phyloP scores from a whole-genome alignment of 1,140 invertebrate species.

The Triops longicaudatus region DNA sequence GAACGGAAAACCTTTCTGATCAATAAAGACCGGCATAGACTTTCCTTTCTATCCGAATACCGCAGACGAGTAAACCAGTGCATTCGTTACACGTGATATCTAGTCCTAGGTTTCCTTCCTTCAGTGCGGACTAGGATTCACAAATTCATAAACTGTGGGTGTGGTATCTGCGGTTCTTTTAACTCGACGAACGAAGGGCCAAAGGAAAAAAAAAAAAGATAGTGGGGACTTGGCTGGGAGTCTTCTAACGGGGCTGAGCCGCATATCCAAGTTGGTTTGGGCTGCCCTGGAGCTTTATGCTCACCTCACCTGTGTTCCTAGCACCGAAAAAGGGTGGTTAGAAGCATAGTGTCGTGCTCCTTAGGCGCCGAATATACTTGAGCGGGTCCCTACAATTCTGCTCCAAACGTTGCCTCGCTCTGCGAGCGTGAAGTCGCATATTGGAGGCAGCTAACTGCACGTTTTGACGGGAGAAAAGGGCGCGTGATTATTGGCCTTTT shows the following conservation, averaged over 20 bases:
- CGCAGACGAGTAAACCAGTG: neutral
- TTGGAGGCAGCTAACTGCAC: neutral
- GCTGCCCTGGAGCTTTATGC: conserved; percentile 12
- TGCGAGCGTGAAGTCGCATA: conserved; percentile 6
- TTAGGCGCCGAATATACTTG: neutral
- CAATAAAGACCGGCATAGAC: neutral
- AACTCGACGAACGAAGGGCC: neutral
- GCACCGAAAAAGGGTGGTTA: neutral
- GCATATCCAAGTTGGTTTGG: neutral
- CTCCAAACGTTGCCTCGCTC: neutral
- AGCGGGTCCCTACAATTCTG: neutral
- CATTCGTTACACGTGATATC: neutral
- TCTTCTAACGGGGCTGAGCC: neutral
- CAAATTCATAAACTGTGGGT: neutral
- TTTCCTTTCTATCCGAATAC: neutral
- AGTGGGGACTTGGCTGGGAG: neutral
- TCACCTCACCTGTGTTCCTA: conserved; percentile 1
- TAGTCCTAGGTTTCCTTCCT: neutral
- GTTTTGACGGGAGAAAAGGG: neutral
- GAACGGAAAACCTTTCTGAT: neutral
- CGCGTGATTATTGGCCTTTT: neutral
- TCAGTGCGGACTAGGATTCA: neutral
- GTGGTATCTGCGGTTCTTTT: conserved; percentile 2
- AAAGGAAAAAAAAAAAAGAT: neutral
- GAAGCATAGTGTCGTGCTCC: neutral